These are phyloP conservation scores for Alosa sapidissima DNA, from an alignment of 2,797 vertebrate genomes.

Conservation along the genomic window DNA sequence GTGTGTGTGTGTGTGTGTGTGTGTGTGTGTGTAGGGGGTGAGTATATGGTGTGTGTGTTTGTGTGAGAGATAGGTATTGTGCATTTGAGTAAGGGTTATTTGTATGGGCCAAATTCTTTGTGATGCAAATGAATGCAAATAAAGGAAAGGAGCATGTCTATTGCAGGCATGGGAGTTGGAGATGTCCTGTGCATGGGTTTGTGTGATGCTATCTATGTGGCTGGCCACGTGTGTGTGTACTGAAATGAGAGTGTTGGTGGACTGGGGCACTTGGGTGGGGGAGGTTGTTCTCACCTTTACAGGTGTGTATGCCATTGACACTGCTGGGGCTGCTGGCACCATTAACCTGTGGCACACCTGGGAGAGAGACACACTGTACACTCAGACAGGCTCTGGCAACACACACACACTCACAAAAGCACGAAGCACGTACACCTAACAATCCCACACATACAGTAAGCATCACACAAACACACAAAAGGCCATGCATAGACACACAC, in stretches of 20 bases:
- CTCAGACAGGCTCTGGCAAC: conserved; percentile 55
- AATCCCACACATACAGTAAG: conserved; percentile 28
- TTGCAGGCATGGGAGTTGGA: no score
- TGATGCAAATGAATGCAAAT: neutral
- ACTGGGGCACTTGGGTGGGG: neutral
- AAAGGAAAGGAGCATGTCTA: neutral
- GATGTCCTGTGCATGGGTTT: neutral
- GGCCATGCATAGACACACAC: conserved; percentile 25
- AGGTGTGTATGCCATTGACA: conserved; percentile 97
- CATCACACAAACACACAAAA: conserved; percentile 17
- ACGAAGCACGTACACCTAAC: conserved; percentile 32
- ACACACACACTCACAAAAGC: conserved; percentile 32
- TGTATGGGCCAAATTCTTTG: neutral
- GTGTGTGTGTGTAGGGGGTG: neutral
- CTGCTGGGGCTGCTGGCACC: conserved; percentile 81
- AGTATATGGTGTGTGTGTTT: neutral
- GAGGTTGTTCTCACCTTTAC: conserved; percentile 91
- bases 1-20: no score
- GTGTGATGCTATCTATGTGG: neutral
- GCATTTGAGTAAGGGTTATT: neutral
- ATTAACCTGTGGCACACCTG: conserved; percentile 84
- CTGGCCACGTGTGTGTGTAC: neutral
- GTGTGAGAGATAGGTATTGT: neutral
- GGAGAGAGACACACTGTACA: conserved; percentile 68
- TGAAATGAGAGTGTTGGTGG: neutral